phyloP scores from a whole-genome alignment of 2,888 invertebrate species.

The Tenthredo distinguenda region DNA sequence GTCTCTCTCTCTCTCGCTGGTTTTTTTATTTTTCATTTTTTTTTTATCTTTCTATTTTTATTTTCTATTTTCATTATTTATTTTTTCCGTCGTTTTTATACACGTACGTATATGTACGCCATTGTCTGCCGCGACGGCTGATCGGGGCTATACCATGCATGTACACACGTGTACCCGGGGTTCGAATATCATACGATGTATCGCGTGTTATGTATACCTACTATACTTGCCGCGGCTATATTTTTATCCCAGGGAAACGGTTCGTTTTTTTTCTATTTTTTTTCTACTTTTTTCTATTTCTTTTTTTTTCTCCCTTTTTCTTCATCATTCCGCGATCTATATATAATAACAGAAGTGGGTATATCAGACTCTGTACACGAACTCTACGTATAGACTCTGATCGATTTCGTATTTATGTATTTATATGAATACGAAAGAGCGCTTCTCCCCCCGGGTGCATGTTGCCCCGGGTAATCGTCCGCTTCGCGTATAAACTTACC shows the following conservation, averaged over 20 bases:
- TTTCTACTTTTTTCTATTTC: not conserved
- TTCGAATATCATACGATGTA: conserved; percentile 11
- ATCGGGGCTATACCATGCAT: not conserved
- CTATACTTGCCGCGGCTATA: not conserved
- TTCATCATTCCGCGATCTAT: not conserved
- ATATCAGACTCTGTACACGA: not conserved
- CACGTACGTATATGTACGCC: too few species aligned
- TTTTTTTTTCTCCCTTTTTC: not conserved
- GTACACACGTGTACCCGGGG: not conserved
- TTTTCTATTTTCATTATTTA: not conserved
- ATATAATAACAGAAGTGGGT: not conserved
- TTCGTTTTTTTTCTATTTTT: not conserved
- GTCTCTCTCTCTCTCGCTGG: not conserved
- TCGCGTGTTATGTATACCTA: not conserved
- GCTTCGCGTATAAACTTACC: not conserved
- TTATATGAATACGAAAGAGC: not conserved
- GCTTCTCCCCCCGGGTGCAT: not conserved
- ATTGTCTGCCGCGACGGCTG: not conserved
- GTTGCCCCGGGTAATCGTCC: not conserved
- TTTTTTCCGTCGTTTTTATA: too few species aligned
- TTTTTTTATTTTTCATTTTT: not conserved
- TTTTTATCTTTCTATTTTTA: not conserved
- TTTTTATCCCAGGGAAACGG: not conserved
- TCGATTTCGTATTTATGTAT: not conserved
- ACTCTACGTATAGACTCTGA: not conserved